Conservation (phyloP, 2,888 invertebrate species). For the Lithophane leautieri region DNA sequence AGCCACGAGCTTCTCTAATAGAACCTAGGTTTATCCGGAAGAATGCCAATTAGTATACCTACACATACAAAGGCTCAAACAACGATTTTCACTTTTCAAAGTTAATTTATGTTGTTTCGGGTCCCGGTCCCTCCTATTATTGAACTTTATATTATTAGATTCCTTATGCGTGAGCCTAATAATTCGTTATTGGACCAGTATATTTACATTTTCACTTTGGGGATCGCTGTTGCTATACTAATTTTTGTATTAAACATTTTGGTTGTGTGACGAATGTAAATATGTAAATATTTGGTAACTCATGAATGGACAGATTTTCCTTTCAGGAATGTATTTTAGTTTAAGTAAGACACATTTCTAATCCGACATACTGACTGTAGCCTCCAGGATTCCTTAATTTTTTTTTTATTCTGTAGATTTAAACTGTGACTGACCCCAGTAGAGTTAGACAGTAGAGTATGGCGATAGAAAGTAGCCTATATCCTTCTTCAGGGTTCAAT, state of each 20-base stretch:
- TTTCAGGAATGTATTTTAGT: background rate
- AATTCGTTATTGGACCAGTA: background rate
- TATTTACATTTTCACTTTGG: background rate
- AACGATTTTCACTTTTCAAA: background rate
- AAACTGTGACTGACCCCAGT: too few relatives aligned
- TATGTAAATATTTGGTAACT: background rate
- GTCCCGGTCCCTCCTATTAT: background rate
- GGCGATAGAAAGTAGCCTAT: too few relatives aligned
- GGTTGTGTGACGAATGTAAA: background rate
- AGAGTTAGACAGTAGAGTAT: too few relatives aligned
- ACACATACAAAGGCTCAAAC: background rate
- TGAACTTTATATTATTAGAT: conserved; percentile 6
- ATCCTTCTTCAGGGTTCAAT: too few relatives aligned
- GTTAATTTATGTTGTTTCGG: background rate
- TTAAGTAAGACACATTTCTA: background rate
- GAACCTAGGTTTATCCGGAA: too few relatives aligned
- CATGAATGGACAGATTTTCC: background rate
- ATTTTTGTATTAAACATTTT: too few relatives aligned
- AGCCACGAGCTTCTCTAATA: too few relatives aligned
- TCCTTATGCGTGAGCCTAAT: background rate
- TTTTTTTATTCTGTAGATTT: background rate
- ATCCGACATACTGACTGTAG: background rate
- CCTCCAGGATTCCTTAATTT: background rate
- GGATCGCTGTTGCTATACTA: background rate
- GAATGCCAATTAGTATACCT: background rate